A percentile compares a stretch with the other conserved stretches of the same genome.
phyloP scores from a whole-genome alignment of 2,888 invertebrate genomes.

The Iphiclides podalirius region DNA sequence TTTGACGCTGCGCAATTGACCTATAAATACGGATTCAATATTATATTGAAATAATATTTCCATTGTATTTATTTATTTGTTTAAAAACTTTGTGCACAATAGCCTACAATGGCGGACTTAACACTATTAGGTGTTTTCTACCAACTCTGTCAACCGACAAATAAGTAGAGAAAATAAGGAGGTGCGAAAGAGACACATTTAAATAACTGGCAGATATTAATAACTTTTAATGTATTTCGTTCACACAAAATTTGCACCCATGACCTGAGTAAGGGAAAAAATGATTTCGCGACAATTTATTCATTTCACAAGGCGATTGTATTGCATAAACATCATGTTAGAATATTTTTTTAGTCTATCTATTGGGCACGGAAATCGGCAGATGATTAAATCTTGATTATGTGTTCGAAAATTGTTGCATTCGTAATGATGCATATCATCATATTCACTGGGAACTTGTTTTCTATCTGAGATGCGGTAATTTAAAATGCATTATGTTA shows the following conservation, averaged over 20 bases:
- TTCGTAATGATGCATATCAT: neutral
- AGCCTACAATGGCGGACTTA: too few species aligned
- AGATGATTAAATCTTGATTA: neutral
- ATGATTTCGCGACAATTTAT: neutral
- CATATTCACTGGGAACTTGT: neutral
- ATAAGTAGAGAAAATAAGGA: too few species aligned
- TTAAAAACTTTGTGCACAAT: too few species aligned
- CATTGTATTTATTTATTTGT: too few species aligned
- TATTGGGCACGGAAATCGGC: neutral
- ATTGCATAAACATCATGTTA: neutral
- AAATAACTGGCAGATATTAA: too few species aligned
- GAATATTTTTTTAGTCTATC: neutral
- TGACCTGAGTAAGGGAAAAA: neutral
- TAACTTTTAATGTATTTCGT: neutral
- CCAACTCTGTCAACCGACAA: too few species aligned
- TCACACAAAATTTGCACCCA: neutral
- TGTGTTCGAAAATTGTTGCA: neutral
- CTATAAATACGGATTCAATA: too few species aligned
- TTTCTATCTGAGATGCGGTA: too few species aligned
- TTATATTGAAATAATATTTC: too few species aligned
- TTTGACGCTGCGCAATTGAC: conserved; percentile 1
- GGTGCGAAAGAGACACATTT: too few species aligned
- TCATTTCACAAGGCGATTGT: neutral
- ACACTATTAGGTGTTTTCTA: too few species aligned
- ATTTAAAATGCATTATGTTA: too few species aligned